A percentile compares a stretch with the other conserved stretches of the same genome.
phyloP scores from a whole-genome alignment of 37 sponge, comb jelly and placozoan species.

The Ephydatia muelleri region DNA sequence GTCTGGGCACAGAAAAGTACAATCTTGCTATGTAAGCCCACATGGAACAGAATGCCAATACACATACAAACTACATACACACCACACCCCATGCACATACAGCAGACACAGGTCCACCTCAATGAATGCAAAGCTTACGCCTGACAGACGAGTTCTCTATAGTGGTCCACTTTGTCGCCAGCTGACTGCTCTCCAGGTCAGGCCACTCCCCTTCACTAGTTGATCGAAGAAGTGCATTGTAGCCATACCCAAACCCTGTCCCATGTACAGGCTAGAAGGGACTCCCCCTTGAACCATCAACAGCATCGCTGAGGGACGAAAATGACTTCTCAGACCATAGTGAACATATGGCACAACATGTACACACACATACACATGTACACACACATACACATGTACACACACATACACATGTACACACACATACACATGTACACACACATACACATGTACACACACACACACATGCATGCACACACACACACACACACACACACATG shows the following conservation, averaged over 20 bases:
- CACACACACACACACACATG: neutral
- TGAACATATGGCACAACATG: no score
- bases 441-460: neutral
- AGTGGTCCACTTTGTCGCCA: neutral
- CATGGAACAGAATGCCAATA: neutral
- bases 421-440: neutral
- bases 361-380: neutral
- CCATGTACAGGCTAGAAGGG: conserved; percentile 15
- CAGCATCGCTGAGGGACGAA: conserved; percentile 11
- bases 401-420: neutral
- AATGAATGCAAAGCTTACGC: neutral
- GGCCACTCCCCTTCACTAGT: conserved; percentile 7
- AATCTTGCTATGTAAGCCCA: no score
- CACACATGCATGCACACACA: neutral
- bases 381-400: neutral
- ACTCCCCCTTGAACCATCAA: conserved; percentile 11
- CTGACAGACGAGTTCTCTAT: neutral
- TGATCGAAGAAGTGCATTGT: neutral
- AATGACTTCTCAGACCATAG: conserved; percentile 18
- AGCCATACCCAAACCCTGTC: conserved; percentile 18
- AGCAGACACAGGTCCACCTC: neutral
- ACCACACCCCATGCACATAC: neutral
- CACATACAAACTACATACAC: neutral
- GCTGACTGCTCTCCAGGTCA: neutral
- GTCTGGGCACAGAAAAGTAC: no score